phyloP scores from a whole-genome alignment of 2,113 vertebrate species.

The Tetraodon nigroviridis region DNA sequence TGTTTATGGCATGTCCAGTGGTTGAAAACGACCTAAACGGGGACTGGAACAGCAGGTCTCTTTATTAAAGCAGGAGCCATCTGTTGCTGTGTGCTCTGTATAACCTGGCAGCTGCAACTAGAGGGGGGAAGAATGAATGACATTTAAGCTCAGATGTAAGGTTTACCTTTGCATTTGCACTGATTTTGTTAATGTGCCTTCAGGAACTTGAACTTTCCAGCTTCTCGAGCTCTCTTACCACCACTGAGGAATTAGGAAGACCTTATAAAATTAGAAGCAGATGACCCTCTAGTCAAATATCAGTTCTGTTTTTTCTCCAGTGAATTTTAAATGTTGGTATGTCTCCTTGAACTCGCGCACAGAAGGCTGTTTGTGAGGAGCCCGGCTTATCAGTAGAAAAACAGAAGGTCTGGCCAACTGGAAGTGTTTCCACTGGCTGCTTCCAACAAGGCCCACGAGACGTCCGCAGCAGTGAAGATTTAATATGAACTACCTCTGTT shows the following conservation, averaged over 20 bases:
- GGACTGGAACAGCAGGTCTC: slow-evolving; percentile 9
- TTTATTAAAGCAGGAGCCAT: slow-evolving; percentile 10
- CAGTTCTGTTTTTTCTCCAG: slow-evolving; percentile 11
- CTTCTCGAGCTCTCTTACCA: too few relatives aligned
- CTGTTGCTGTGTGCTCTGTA: too few relatives aligned
- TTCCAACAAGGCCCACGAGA: slow-evolving; percentile 46
- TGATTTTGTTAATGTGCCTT: too few relatives aligned
- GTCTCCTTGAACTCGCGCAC: slow-evolving; percentile 34
- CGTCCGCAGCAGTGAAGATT: slow-evolving; percentile 15
- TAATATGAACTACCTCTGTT: slow-evolving; percentile 37
- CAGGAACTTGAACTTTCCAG: too few relatives aligned
- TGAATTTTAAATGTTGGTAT: slow-evolving; percentile 18
- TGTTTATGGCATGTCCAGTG: not conserved
- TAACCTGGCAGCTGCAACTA: too few relatives aligned
- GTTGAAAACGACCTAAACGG: not conserved
- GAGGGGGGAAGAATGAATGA: too few relatives aligned
- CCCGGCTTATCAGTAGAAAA: slow-evolving; percentile 45
- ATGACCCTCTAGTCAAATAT: too few relatives aligned
- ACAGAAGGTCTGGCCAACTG: slow-evolving; percentile 47
- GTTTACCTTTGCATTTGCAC: too few relatives aligned
- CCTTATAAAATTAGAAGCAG: too few relatives aligned
- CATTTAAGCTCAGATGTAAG: too few relatives aligned
- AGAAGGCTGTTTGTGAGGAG: slow-evolving; percentile 30
- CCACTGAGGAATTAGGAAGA: too few relatives aligned
- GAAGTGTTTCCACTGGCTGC: slow-evolving; percentile 38